A percentile compares a stretch with the other conserved stretches of the same genome.
phyloP scores from a whole-genome alignment of 2,113 vertebrate genomes.

The Crotalus tigris region DNA sequence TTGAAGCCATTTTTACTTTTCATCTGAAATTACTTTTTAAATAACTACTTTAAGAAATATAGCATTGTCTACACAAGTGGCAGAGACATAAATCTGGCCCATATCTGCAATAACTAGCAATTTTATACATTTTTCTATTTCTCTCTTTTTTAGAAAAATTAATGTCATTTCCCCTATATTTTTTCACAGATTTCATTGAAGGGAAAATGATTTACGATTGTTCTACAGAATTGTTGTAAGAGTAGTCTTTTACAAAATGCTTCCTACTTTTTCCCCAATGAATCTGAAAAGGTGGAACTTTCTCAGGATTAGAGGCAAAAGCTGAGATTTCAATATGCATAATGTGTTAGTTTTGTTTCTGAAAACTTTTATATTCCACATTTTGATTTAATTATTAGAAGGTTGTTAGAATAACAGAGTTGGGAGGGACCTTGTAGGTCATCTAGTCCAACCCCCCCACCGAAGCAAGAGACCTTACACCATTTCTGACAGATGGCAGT shows the following conservation, averaged over 20 bases:
- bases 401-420: too few relatives aligned
- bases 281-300: background rate
- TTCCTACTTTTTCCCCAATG: background rate
- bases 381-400: background rate
- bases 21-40: slow-evolving; percentile 27
- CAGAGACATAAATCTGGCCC: slow-evolving; percentile 30
- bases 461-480: too few relatives aligned
- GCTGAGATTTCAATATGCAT: background rate
- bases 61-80: slow-evolving; percentile 18
- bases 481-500: too few relatives aligned
- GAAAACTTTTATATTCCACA: background rate
- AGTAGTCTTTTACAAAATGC: background rate
- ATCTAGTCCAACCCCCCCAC: too few relatives aligned
- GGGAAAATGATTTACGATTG: background rate
- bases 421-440: too few relatives aligned
- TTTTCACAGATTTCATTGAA: slow-evolving; percentile 15
- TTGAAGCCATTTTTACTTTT: slow-evolving; percentile 3
- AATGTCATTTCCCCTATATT: slow-evolving; percentile 11
- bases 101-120: slow-evolving; percentile 24
- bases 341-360: background rate
- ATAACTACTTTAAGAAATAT: slow-evolving; percentile 33
- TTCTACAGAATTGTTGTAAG: background rate
- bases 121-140: slow-evolving; percentile 21
- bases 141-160: background rate
- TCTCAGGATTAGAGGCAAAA: background rate